These are phyloP conservation scores for Benthosema pterotum DNA, from an alignment of 2,797 vertebrate species.

Conservation along the genomic window DNA sequence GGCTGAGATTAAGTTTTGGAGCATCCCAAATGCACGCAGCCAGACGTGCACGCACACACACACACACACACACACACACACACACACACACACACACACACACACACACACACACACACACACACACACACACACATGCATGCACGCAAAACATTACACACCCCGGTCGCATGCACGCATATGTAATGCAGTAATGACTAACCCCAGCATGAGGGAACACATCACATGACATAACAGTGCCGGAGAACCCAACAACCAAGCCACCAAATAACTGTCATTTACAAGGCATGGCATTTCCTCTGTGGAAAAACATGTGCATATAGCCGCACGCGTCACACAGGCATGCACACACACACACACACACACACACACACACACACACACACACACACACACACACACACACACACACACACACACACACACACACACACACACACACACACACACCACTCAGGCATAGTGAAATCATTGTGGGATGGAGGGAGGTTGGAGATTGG, in stretches of 20 bases:
- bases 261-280: conserved; percentile 40
- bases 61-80: conserved; percentile 17
- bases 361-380: not conserved
- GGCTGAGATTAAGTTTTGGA: not conserved
- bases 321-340: too few relatives aligned
- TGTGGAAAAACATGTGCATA: too few relatives aligned
- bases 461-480: too few relatives aligned
- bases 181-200: conserved; percentile 17
- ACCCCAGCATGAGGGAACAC: conserved; percentile 34
- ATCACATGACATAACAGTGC: conserved; percentile 5
- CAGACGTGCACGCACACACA: conserved; percentile 38
- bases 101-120: conserved; percentile 1
- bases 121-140: conserved; percentile 21
- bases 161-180: not conserved
- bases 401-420: too few relatives aligned
- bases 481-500: not conserved
- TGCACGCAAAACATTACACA: not conserved
- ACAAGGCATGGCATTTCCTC: conserved; percentile 17
- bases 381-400: too few relatives aligned
- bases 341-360: conserved; percentile 11
- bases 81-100: conserved; percentile 4
- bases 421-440: too few relatives aligned
- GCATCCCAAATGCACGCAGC: not conserved
- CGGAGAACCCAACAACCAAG: conserved; percentile 21
- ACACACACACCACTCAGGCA: too few relatives aligned